These are phyloP conservation scores for Sitta europaea DNA, from an alignment of 2,113 vertebrate species.

Conservation along the genomic window DNA sequence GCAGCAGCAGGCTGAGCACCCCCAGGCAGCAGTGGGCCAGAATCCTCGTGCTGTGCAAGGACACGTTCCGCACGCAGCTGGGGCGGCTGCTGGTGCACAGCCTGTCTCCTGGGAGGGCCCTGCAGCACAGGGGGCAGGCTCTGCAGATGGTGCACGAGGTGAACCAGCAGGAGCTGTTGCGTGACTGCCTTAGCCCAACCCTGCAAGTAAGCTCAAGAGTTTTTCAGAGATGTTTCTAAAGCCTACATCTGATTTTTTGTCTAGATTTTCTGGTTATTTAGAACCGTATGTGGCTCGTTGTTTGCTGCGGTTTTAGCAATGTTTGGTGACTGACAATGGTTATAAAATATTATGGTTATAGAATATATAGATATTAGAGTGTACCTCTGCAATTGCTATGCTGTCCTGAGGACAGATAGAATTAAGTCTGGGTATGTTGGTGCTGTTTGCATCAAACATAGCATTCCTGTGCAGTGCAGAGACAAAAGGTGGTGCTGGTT, in stretches of 20 bases:
- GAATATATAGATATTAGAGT: too few relatives aligned
- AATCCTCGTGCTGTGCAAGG: constrained; percentile 88
- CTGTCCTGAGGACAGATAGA: neutral
- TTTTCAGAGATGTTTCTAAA: neutral
- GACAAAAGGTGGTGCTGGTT: neutral
- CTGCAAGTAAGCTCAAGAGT: constrained; percentile 78
- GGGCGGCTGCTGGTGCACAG: constrained; percentile 90
- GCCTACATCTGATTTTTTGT: neutral
- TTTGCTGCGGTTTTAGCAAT: neutral
- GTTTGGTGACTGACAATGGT: neutral
- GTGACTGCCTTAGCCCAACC: constrained; percentile 87
- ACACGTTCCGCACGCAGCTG: constrained; percentile 87
- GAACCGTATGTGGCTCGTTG: neutral
- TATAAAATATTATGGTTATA: too few relatives aligned
- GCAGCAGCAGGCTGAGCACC: constrained; percentile 70
- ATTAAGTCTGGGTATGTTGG: neutral
- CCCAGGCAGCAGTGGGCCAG: constrained; percentile 88
- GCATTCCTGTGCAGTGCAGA: neutral
- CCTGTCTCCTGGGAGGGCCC: constrained; percentile 77
- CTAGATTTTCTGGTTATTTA: neutral
- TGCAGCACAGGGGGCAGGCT: constrained; percentile 82
- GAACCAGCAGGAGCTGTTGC: constrained; percentile 86
- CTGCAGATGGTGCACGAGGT: constrained; percentile 85
- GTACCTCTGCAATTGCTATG: neutral
- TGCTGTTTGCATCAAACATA: neutral